Evolutionary conservation across 2,113 vertebrate genomes (phyloP).

Genomic region (Seriola dumerili): DNA sequence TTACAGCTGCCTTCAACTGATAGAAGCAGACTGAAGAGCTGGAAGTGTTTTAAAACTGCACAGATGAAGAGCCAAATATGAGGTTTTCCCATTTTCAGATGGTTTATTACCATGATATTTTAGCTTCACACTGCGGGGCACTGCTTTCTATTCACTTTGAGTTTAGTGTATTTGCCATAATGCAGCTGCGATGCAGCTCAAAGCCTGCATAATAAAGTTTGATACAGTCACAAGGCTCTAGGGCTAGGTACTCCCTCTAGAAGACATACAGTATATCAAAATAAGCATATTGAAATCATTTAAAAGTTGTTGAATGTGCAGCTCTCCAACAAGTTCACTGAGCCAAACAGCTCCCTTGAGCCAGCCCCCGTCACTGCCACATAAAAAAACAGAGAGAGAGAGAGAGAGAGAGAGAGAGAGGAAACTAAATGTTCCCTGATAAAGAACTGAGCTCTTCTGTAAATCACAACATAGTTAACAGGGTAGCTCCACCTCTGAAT

Average conservation of each 20-base stretch:
- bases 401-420: not conserved
- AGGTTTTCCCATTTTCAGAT: constrained; percentile 15
- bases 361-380: constrained; percentile 32
- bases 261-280: constrained; percentile 64
- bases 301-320: constrained; percentile 74
- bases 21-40: not conserved
- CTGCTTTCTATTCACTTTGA: constrained; percentile 44
- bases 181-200: constrained; percentile 62
- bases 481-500: constrained; percentile 47
- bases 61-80: constrained; percentile 27
- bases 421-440: not conserved
- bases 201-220: constrained; percentile 65
- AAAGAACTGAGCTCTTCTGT: constrained; percentile 43
- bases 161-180: constrained; percentile 59
- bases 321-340: constrained; percentile 63
- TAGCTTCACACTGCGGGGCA: constrained; percentile 29
- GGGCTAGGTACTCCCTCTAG: constrained; percentile 52
- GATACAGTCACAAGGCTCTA: constrained; percentile 52
- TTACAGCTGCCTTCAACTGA: not conserved
- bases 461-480: constrained; percentile 57
- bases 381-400: constrained; percentile 20
- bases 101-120: constrained; percentile 35
- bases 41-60: not conserved
- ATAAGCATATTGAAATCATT: constrained; percentile 72
- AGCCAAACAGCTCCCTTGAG: constrained; percentile 68